phyloP scores from a whole-genome alignment of 2,888 invertebrate species.

The Apocheima hispidaria region DNA sequence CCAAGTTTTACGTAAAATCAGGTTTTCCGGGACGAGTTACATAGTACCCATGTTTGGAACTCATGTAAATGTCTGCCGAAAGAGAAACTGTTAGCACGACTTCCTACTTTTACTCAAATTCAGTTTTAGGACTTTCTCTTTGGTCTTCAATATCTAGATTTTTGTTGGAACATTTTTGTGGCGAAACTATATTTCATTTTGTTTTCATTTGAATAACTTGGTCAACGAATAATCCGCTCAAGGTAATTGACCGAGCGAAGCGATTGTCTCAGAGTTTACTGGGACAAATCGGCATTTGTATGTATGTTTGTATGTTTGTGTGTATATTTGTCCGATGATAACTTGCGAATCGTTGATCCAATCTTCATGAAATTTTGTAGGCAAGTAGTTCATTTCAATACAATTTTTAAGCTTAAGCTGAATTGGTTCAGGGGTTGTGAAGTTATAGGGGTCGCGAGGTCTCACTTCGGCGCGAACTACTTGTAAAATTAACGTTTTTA shows the following conservation, averaged over 20 bases:
- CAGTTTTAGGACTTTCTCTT: constrained; percentile 28
- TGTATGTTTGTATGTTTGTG: too few relatives aligned
- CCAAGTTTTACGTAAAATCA: constrained; percentile 39
- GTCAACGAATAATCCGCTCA: neutral
- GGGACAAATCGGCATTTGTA: too few relatives aligned
- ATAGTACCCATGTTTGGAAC: constrained; percentile 18
- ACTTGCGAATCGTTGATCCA: too few relatives aligned
- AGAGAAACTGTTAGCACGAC: constrained; percentile 30
- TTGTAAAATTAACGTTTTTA: too few relatives aligned
- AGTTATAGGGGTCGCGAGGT: too few relatives aligned
- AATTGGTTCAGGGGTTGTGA: too few relatives aligned
- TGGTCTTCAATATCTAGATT: constrained; percentile 3
- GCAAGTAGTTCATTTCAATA: too few relatives aligned
- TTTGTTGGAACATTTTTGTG: neutral
- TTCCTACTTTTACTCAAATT: constrained; percentile 27
- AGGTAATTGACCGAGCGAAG: neutral
- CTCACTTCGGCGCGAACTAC: too few relatives aligned
- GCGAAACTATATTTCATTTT: neutral
- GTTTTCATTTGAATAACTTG: neutral
- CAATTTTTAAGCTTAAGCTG: too few relatives aligned
- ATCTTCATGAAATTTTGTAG: too few relatives aligned
- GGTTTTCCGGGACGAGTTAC: constrained; percentile 37
- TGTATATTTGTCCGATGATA: too few relatives aligned
- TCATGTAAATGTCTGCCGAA: constrained; percentile 39
- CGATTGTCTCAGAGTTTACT: too few relatives aligned